Conservation (phyloP, 2,888 invertebrate genomes). For the Ceramica pisi region DNA sequence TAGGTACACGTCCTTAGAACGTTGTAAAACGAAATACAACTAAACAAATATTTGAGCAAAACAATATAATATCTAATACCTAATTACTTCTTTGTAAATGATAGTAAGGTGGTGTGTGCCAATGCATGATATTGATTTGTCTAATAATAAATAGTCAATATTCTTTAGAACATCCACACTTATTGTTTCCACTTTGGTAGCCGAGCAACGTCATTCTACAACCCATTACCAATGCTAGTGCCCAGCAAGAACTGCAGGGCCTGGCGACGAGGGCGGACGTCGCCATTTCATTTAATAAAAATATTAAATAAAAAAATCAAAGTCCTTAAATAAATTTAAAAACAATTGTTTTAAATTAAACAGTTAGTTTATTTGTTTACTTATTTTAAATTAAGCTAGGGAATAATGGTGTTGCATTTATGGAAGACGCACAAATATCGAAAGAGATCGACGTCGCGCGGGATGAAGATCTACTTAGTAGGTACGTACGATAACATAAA, state of each 20-base stretch:
- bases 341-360: conserved; percentile 9
- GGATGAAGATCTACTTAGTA: conserved; percentile 12
- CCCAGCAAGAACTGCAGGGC: conserved; percentile 38
- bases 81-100: background rate
- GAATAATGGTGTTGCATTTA: conserved; percentile 44
- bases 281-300: background rate
- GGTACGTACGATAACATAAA: conserved; percentile 37
- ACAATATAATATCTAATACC: too few relatives aligned
- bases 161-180: conserved; percentile 2
- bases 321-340: conserved; percentile 4
- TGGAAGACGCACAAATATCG: conserved; percentile 49
- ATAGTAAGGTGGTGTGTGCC: background rate
- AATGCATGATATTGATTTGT: conserved; percentile 39
- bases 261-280: conserved; percentile 25
- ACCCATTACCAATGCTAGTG: background rate
- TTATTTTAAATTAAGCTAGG: background rate
- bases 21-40: background rate
- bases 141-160: conserved; percentile 34
- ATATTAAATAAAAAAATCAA: background rate
- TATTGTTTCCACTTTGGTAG: conserved; percentile 44
- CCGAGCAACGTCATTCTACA: conserved; percentile 41
- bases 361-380: background rate
- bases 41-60: background rate
- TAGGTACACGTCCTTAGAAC: too few relatives aligned
- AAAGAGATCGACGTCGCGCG: conserved; percentile 22